Evolutionary conservation across 2,113 vertebrate species (phyloP), one percentile per base, ranked within the genome.

Genomic region (Melanocharis versteri): DNA sequence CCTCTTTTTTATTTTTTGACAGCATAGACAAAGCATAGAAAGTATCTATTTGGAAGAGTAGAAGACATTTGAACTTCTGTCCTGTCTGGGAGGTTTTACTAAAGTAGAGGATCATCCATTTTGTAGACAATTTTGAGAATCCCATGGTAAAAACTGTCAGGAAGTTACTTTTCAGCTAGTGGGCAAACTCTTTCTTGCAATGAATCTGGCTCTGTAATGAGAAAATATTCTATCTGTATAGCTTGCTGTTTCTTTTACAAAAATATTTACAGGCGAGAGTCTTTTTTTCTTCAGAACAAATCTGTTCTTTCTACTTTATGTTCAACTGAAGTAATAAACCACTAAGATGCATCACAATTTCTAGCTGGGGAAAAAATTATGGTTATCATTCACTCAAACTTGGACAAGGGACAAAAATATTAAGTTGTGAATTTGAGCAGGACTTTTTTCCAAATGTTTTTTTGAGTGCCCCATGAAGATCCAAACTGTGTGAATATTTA

Each of bases 191-290:
- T 51, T 68, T 94, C 31, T 90, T 88, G 81, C 50, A 80, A 31
- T 61, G n/a, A 76, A 44, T 79, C 23, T 93, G 83, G 15, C 31
- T 75, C 70, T 90, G 35, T 87, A 91, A 92, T 92, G 56, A 97
- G 73, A 92, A 95, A 95, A 73, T 82, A 61, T 68, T 89, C 21
- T 78, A 57, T 56, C 44, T 78, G 9, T 69, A 71, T 83, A 85
- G 47, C 57, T 87, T 90, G 24, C 13, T 77, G 9, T 61, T 90
- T 84, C 54, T 94, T 45, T 73, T 58, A 28, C 10, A 56, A 82
- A 94, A 84, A 78, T 76, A 69, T 54, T 95, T 94, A 83, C 26
- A 45, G 73, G 13, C 1, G 27, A 83, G 39, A 68, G 68, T 53
- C 3, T 26, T 83, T 57, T 69, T 88, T 47, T 17, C 58, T 93